Evolutionary conservation across 2,797 vertebrate species (phyloP).

Genomic region (Gobio occitaniae): DNA sequence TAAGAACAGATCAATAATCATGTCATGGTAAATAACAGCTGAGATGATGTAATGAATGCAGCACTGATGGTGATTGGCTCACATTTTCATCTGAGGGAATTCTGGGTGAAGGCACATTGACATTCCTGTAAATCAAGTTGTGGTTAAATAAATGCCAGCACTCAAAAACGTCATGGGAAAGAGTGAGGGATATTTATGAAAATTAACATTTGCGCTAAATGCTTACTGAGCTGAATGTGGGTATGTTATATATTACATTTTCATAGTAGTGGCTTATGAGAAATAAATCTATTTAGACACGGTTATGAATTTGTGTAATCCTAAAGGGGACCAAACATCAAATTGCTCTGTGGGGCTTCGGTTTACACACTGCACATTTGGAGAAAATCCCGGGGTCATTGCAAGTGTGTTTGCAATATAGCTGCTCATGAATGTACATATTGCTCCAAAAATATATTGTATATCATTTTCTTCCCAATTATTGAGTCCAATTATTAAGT

Average conservation of each 20-base stretch:
- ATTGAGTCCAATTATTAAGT: not conserved
- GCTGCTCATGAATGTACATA: not conserved
- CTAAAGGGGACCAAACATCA: slow-evolving; percentile 34
- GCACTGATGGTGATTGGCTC: slow-evolving; percentile 26
- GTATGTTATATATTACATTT: slow-evolving; percentile 70
- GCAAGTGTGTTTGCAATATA: not conserved
- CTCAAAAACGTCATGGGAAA: slow-evolving; percentile 4
- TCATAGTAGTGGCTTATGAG: slow-evolving; percentile 77
- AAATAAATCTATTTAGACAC: slow-evolving; percentile 69
- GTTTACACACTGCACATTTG: not conserved
- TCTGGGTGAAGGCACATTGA: slow-evolving; percentile 42
- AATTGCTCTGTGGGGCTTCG: slow-evolving; percentile 13
- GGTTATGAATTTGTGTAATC: slow-evolving; percentile 46
- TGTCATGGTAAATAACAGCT: slow-evolving; percentile 53
- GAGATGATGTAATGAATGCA: slow-evolving; percentile 47
- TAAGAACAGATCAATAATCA: slow-evolving; percentile 37
- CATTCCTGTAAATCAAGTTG: slow-evolving; percentile 48
- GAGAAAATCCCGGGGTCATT: slow-evolving; percentile 15
- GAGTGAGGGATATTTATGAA: slow-evolving; percentile 50
- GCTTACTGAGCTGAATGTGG: slow-evolving; percentile 46
- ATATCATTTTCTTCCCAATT: not conserved
- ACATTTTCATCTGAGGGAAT: slow-evolving; percentile 39
- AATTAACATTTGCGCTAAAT: slow-evolving; percentile 37
- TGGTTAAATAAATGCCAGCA: slow-evolving; percentile 45
- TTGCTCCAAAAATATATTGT: not conserved